Conservation (phyloP, 2,888 invertebrate species). For the Drosophila nigricruria region DNA sequence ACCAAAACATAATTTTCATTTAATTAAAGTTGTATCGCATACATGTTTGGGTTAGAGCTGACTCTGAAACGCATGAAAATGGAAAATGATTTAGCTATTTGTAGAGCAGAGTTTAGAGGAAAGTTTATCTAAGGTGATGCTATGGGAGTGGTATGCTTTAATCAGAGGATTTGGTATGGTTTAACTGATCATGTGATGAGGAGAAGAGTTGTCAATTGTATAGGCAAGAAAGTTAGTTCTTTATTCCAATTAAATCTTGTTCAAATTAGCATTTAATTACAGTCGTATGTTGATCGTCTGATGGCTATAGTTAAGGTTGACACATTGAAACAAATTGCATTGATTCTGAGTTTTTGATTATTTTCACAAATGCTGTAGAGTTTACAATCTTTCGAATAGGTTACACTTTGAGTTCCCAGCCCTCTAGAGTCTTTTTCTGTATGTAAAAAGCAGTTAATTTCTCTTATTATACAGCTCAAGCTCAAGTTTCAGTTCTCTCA, state of each 20-base stretch:
- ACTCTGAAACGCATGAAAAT: not conserved
- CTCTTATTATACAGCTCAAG: not conserved
- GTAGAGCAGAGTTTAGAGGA: not conserved
- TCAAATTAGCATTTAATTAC: no score
- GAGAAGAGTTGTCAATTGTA: not conserved
- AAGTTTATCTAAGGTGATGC: not conserved
- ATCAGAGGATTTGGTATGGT: no score
- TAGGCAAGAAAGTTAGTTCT: not conserved
- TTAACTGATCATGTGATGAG: no score
- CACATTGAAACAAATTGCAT: no score
- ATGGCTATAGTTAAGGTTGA: no score
- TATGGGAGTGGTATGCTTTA: not conserved
- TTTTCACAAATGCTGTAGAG: no score
- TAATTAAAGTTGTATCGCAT: constrained; percentile 58
- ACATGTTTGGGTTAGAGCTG: constrained; percentile 33
- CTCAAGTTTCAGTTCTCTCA: not conserved
- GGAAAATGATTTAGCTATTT: not conserved
- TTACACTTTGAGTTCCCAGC: no score
- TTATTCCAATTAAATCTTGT: not conserved
- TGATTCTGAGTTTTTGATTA: no score
- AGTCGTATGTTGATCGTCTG: no score
- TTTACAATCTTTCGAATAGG: no score
- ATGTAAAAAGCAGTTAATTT: not conserved
- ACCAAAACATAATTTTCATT: constrained; percentile 52
- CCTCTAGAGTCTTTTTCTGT: no score